phyloP scores from a whole-genome alignment of 1,140 invertebrate species.

The Drosophila lacertosa region DNA sequence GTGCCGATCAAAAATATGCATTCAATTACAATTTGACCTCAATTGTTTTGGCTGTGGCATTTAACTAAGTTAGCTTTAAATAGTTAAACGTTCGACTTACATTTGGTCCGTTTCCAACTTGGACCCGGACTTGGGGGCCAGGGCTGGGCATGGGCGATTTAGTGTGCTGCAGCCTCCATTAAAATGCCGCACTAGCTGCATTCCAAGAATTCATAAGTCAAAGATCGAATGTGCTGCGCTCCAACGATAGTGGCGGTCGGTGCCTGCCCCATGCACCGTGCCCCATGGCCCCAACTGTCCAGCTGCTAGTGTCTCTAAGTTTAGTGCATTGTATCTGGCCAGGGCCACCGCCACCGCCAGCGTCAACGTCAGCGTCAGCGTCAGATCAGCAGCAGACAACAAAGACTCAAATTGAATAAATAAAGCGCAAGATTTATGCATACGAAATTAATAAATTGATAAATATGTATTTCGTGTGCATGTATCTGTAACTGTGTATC shows the following conservation, averaged over 20 bases:
- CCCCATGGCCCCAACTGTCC: not conserved
- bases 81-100: constrained; percentile 11
- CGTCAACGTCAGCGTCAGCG: constrained; percentile 32
- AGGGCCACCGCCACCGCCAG: constrained; percentile 60
- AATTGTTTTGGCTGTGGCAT: constrained; percentile 51
- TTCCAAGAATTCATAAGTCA: constrained; percentile 82
- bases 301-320: constrained; percentile 22
- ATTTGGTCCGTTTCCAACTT: constrained; percentile 6
- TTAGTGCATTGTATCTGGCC: constrained; percentile 48
- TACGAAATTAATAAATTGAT: constrained; percentile 82
- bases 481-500: not conserved
- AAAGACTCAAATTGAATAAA: constrained; percentile 82
- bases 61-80: constrained; percentile 17
- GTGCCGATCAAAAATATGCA: constrained; percentile 20
- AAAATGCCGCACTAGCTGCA: constrained; percentile 78
- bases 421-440: constrained; percentile 79
- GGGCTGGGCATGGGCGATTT: constrained; percentile 9
- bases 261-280: not conserved
- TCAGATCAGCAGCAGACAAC: constrained; percentile 62
- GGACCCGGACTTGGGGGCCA: constrained; percentile 3
- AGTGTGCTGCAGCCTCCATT: constrained; percentile 62
- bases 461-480: constrained; percentile 53
- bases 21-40: constrained; percentile 61
- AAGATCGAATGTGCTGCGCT: constrained; percentile 74
- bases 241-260: constrained; percentile 59